A percentile compares a stretch with the other conserved stretches of the same genome.
Evolutionary conservation across 2,888 invertebrate species (phyloP).

Genomic region (Acrobasis consociella): DNA sequence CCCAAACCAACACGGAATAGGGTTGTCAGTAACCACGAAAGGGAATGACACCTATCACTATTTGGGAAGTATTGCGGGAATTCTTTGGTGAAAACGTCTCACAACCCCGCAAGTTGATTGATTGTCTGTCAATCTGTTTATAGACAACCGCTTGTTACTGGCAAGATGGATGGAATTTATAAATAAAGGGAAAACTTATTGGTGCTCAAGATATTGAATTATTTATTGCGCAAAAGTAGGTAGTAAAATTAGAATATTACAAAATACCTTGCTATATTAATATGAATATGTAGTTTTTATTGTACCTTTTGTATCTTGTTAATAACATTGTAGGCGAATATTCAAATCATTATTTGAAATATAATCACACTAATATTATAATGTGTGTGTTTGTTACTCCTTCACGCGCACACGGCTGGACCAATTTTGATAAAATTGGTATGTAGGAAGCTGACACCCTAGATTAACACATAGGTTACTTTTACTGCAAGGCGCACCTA

Average conservation of each 20-base stretch:
- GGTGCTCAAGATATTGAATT: not conserved
- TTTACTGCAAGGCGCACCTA: no score
- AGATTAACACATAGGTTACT: no score
- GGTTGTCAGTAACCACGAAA: not conserved
- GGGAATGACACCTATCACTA: not conserved
- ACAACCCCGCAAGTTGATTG: not conserved
- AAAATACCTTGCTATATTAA: no score
- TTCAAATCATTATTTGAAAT: no score
- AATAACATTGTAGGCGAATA: no score
- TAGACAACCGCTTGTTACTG: slow-evolving; percentile 16
- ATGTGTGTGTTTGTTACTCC: no score
- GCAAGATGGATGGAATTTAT: slow-evolving; percentile 9
- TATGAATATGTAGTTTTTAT: no score
- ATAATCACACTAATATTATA: no score
- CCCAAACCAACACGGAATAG: not conserved
- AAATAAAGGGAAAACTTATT: not conserved
- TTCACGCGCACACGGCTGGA: no score
- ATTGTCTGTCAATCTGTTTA: slow-evolving; percentile 20
- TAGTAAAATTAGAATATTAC: not conserved
- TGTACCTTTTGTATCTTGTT: no score
- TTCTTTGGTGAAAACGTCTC: slow-evolving; percentile 7
- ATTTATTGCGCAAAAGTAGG: not conserved
- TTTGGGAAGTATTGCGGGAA: not conserved
- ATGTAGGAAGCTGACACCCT: no score
- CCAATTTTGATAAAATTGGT: no score